Conservation (phyloP, 2,888 invertebrate genomes). For the Volucella zonaria region DNA sequence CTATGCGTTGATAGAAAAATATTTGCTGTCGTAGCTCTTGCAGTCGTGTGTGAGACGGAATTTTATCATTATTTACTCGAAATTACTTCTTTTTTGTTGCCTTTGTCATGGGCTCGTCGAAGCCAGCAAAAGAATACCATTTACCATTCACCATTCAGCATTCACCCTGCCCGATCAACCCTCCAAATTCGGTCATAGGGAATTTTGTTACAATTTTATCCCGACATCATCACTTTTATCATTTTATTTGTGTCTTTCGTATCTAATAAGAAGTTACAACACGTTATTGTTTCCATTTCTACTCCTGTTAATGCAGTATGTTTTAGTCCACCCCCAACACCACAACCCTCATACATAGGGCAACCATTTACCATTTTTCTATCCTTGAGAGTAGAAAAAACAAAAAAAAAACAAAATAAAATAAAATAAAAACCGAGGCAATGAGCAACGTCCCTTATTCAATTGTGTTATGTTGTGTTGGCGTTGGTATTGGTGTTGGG, state of each 20-base stretch:
- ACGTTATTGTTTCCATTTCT: slow-evolving; percentile 69
- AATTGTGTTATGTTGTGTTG: slow-evolving; percentile 51
- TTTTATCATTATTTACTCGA: slow-evolving; percentile 70
- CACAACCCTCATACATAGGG: background rate
- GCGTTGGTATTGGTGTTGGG: slow-evolving; percentile 21
- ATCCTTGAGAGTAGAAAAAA: slow-evolving; percentile 6
- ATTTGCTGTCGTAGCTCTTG: slow-evolving; percentile 42
- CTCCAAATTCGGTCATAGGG: background rate
- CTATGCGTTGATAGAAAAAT: slow-evolving; percentile 57
- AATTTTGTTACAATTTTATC: slow-evolving; percentile 69
- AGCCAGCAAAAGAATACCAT: background rate
- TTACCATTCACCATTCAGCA: background rate
- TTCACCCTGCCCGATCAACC: background rate
- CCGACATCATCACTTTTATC: slow-evolving; percentile 72
- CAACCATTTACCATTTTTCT: slow-evolving; percentile 54
- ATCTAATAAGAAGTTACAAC: slow-evolving; percentile 73
- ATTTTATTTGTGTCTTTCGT: slow-evolving; percentile 69
- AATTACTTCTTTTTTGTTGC: slow-evolving; percentile 54
- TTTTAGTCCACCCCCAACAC: slow-evolving; percentile 18
- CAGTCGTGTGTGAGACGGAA: slow-evolving; percentile 40
- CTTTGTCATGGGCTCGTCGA: background rate
- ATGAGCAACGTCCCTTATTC: slow-evolving; percentile 72
- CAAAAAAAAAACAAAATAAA: slow-evolving; percentile 29
- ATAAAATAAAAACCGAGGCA: slow-evolving; percentile 35
- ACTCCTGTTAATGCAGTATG: slow-evolving; percentile 36